phyloP scores from a whole-genome alignment of 2,888 invertebrate species.

The Cataglyphis rosenhaueri region DNA sequence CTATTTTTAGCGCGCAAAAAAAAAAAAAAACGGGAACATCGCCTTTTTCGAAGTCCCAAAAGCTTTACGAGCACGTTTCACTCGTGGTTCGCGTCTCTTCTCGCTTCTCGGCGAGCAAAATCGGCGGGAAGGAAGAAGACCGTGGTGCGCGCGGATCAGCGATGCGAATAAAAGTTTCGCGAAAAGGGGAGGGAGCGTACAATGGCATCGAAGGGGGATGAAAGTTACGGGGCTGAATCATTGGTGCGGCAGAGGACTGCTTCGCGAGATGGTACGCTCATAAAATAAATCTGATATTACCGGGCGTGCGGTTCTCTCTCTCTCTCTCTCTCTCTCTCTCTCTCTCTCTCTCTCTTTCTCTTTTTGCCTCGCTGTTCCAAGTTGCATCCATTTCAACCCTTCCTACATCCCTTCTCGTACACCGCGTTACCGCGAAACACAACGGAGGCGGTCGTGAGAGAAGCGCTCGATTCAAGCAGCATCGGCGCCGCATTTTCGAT shows the following conservation, averaged over 20 bases:
- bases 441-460: slow-evolving; percentile 48
- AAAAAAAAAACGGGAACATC: slow-evolving; percentile 34
- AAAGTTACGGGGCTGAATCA: slow-evolving; percentile 67
- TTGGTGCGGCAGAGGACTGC: slow-evolving; percentile 48
- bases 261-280: slow-evolving; percentile 56
- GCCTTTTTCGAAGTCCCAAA: slow-evolving; percentile 54
- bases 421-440: slow-evolving; percentile 53
- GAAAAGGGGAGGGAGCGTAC: slow-evolving; percentile 45
- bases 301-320: slow-evolving; percentile 9
- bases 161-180: slow-evolving; percentile 67
- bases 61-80: slow-evolving; percentile 39
- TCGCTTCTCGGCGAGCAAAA: slow-evolving; percentile 16
- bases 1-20: not conserved
- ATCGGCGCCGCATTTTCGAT: slow-evolving; percentile 60
- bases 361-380: slow-evolving; percentile 10
- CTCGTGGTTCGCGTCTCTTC: slow-evolving; percentile 35
- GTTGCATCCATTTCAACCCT: slow-evolving; percentile 59
- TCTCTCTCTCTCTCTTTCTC: not conserved
- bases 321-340: not conserved
- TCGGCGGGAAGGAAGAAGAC: slow-evolving; percentile 8
- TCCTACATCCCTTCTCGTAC: slow-evolving; percentile 45
- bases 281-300: slow-evolving; percentile 74
- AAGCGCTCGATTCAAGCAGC: slow-evolving; percentile 43
- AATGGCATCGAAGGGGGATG: slow-evolving; percentile 54
- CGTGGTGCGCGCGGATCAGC: slow-evolving; percentile 20